These are phyloP conservation scores for Hiodon alosoides DNA, from an alignment of 2,113 vertebrate genomes.

Conservation along the genomic window DNA sequence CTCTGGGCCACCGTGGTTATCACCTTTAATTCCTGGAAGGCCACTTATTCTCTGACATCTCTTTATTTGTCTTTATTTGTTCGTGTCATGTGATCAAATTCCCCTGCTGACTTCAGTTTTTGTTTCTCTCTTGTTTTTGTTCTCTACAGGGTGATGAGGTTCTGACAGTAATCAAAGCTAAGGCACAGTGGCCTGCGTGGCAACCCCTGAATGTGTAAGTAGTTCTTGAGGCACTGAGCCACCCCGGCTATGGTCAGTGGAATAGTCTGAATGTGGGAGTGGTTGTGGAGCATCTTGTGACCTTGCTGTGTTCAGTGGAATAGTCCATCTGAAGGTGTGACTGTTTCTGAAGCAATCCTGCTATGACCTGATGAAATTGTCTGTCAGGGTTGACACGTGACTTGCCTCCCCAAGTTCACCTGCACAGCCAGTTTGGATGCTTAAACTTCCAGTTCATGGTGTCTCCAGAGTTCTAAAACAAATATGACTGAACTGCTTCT, in stretches of 20 bases:
- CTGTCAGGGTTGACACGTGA: neutral
- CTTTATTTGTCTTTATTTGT: too few species aligned
- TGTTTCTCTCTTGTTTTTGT: constrained; percentile 34
- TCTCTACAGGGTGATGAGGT: constrained; percentile 86
- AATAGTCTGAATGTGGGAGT: too few species aligned
- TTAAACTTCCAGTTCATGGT: neutral
- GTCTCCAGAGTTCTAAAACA: neutral
- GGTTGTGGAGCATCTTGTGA: too few species aligned
- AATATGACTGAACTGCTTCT: too few species aligned
- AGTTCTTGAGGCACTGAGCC: constrained; percentile 21
- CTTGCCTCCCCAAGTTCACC: neutral
- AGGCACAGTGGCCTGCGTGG: constrained; percentile 98
- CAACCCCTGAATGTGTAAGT: constrained; percentile 97
- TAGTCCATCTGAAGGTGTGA: too few species aligned
- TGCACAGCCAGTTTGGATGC: too few species aligned
- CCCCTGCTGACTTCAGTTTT: neutral
- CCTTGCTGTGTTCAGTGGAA: too few species aligned
- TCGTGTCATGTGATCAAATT: too few species aligned
- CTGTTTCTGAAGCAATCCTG: too few species aligned
- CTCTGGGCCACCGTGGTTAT: too few species aligned
- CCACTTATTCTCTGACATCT: too few species aligned
- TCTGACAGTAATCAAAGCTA: constrained; percentile 95
- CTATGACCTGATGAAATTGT: neutral
- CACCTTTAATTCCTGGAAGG: too few species aligned
- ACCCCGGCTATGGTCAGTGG: neutral